Base-by-base conservation (phyloP, 2,113 vertebrate species). In the Paratilapia polleni region DNA sequence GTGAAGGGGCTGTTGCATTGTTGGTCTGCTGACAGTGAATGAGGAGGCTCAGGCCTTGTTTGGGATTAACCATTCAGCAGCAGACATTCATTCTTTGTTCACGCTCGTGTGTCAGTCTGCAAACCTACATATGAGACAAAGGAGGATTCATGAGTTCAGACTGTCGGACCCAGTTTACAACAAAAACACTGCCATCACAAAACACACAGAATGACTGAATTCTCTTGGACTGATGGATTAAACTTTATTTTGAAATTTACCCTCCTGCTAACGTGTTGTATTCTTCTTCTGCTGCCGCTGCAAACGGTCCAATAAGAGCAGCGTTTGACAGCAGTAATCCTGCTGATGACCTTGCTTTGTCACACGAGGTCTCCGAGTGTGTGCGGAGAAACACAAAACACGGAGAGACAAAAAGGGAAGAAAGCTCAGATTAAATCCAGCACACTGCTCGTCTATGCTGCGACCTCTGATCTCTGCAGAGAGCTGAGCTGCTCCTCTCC, bases 311-410 rank as follows among this genome's bases (percentile, higher is more conserved):
- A 80, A 64, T 70, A 17, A 68, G 57, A 64, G 54, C 38, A 49
- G 87, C 68, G 82, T 87, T 87, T 76, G 88, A 90, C 60, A 70
- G 89, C 86, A 89, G 83, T 94, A 93, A 95, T 95, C 93, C 93
- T n/a, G 62, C 59, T 59, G 87, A 89, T 92, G 93, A 95, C 93
- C 93, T 78, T 78, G 91, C 91, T 94, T 94, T 95, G 92, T 95
- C 94, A 91, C 86, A 58, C 82, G 85, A 93, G 88, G 91, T 93
- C 88, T 78, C 86, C 2, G 82, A 63, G 62, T 19, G 81, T 61
- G 24, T 36, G 79, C 28, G 43, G 47, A 81, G 56, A 77, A 70
- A 75, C 77, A 80, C 86, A 83, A 80, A 87, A 80, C 86, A 12
- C 20, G 47, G 20, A 20, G 36, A 84, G 74, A 61, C 79, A 82